Evolutionary conservation across 2,113 vertebrate genomes (phyloP), one percentile per base, ranked within the genome.

Genomic region (Collichthys lucidus): DNA sequence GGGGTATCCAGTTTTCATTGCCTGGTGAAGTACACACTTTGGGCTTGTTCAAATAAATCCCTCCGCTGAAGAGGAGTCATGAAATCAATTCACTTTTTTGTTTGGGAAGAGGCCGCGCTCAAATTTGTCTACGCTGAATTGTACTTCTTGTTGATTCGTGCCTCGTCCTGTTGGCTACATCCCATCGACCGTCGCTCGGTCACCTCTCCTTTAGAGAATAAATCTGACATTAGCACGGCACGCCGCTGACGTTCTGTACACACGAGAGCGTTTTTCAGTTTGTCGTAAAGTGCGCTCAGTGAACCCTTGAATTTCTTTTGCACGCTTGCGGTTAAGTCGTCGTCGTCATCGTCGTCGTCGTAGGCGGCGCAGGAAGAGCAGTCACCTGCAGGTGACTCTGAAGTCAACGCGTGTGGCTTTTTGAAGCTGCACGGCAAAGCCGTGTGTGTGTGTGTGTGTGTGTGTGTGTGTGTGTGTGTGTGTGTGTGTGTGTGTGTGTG

Each of bases 41-140:
- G 9, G 57, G 68, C 85, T 91, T 66, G 84, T 88, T 86, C 79
- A 86, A 87, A 91, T 82, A 88, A 87, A 88, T 79, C 82, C 80
- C 70, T 66, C 61, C 7, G 74, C 79, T 90, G 83, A 88, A 89
- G 83, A 85, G 82, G 82, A 84, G 79, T 86, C 83, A 80, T 68
- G 67, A 91, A 87, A 90, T 89, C 88, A 92, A 89, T 89, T 80
- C 74, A 20, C 81, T 80, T 83, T 40, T 91, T 71, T 90, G 82
- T 91, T 90, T 85, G 71, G 74, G 49, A n/a, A 67, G 69, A 83
- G 89, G 84, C 72, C 50, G 5, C 26, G 73, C 79, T 85, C 57
- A 84, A 31, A 86, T 68, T 52, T 72, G 80, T 75, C 87, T 17
- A 46, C 70, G 60, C 69, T 59, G 78, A 89, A 83, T 77, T 83